Evolutionary conservation across 2,888 invertebrate genomes (phyloP).

Genomic region (Lasioglossum lativentre): DNA sequence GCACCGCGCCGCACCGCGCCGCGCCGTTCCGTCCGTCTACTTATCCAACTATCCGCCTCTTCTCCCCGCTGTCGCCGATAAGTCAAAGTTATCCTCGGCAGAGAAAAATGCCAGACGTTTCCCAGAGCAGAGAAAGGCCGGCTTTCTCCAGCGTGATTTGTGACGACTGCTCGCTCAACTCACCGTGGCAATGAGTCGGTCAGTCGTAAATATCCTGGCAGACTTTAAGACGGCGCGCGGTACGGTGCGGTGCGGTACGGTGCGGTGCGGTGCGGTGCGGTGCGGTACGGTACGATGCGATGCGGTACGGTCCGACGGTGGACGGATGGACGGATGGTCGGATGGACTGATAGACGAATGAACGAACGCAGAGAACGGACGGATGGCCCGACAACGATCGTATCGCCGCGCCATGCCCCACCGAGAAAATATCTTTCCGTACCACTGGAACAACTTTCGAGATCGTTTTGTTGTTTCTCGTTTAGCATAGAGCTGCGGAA

Average conservation of each 20-base stretch:
- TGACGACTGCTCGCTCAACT: constrained; percentile 84
- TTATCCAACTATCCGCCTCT: constrained; percentile 43
- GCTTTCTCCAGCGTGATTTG: constrained; percentile 83
- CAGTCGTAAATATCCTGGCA: constrained; percentile 83
- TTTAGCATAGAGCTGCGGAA: not conserved
- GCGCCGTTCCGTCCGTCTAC: constrained; percentile 27
- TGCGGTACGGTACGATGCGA: not conserved
- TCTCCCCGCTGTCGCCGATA: constrained; percentile 81
- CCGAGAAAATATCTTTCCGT: constrained; percentile 10
- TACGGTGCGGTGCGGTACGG: not conserved
- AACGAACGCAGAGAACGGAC: constrained; percentile 68
- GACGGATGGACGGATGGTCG: not conserved
- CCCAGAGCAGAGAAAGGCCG: constrained; percentile 83
- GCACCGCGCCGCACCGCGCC: no score
- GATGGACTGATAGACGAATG: constrained; percentile 65
- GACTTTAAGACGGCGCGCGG: constrained; percentile 57
- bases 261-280: constrained; percentile 29
- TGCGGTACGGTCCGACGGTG: not conserved
- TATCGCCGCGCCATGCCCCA: not conserved
- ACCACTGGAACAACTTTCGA: not conserved
- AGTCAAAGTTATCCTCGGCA: constrained; percentile 84
- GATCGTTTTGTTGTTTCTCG: not conserved
- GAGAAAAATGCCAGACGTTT: constrained; percentile 85
- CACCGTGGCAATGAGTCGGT: constrained; percentile 84
- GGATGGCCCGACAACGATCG: constrained; percentile 38